Conservation (phyloP, 2,888 invertebrate species). For the Nasonia oneida region DNA sequence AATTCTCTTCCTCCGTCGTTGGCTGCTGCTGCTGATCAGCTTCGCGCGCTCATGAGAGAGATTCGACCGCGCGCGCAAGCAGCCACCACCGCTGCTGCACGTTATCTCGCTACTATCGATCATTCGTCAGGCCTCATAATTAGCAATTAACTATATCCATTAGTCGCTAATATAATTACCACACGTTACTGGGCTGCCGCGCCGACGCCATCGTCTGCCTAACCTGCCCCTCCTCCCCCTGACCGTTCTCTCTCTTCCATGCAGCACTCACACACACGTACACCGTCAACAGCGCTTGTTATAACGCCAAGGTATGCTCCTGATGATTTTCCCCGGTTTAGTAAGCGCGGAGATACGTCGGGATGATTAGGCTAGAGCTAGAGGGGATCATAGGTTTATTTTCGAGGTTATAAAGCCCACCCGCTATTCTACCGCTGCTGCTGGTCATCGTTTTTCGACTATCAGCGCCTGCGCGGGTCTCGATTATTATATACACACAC, state of each 20-base stretch:
- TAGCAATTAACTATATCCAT: conserved; percentile 80
- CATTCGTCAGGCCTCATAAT: conserved; percentile 79
- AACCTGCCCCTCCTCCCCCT: not conserved
- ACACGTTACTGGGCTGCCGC: conserved; percentile 71
- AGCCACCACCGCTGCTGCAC: conserved; percentile 54
- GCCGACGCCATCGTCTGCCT: conserved; percentile 20
- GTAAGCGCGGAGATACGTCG: not conserved
- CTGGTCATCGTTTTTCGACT: not conserved
- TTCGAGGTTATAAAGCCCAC: conserved; percentile 26
- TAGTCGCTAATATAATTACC: conserved; percentile 79
- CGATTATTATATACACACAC: not conserved
- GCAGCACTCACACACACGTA: not conserved
- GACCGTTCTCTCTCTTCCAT: not conserved
- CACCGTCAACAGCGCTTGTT: not conserved
- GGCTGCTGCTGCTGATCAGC: conserved; percentile 7
- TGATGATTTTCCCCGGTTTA: conserved; percentile 42
- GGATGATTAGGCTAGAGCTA: conserved; percentile 25
- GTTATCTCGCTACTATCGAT: conserved; percentile 78
- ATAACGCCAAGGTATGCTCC: conserved; percentile 6
- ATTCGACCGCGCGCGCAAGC: conserved; percentile 52
- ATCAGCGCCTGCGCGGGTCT: conserved; percentile 17
- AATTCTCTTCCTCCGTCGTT: conserved; percentile 49
- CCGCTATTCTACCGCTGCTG: not conserved
- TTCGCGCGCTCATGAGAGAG: conserved; percentile 42
- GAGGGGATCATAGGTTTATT: conserved; percentile 52